phyloP scores from a whole-genome alignment of 1,140 invertebrate species.

The Bombus pascuorum region DNA sequence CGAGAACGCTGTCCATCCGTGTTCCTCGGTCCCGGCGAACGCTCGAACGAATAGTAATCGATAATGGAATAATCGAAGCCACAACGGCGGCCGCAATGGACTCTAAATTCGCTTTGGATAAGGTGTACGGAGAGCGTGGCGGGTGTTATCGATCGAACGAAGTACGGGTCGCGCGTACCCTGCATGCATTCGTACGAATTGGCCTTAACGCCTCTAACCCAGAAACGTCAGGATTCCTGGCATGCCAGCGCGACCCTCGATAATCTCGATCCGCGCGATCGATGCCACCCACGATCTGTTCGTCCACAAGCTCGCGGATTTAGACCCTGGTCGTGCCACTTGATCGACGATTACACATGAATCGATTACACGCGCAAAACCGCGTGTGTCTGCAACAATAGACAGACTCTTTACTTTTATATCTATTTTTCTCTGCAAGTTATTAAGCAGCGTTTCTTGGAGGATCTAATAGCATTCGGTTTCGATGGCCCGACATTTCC shows the following conservation, averaged over 20 bases:
- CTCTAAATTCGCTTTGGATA: conserved; percentile 19
- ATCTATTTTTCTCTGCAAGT: too few species aligned
- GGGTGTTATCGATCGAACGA: conserved; percentile 36
- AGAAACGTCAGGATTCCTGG: conserved; percentile 43
- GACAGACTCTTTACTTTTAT: too few species aligned
- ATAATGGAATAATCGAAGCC: conserved; percentile 4
- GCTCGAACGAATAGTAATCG: not conserved
- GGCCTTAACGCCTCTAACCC: conserved; percentile 51
- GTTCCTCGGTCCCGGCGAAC: not conserved
- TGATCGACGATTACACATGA: too few species aligned
- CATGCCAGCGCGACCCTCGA: conserved; percentile 32
- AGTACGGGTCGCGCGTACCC: not conserved
- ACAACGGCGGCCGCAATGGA: not conserved
- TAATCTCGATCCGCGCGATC: conserved; percentile 40
- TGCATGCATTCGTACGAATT: conserved; percentile 32
- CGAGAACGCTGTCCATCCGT: not conserved
- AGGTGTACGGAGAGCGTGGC: conserved; percentile 1
- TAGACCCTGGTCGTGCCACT: not conserved
- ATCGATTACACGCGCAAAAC: too few species aligned
- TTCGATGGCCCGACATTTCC: too few species aligned
- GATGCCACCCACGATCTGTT: not conserved
- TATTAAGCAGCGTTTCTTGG: too few species aligned
- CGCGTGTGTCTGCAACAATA: too few species aligned
- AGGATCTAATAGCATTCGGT: too few species aligned
- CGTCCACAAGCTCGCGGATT: not conserved